phyloP scores from a whole-genome alignment of 2,113 vertebrate genomes.

The Pelobates fuscus region DNA sequence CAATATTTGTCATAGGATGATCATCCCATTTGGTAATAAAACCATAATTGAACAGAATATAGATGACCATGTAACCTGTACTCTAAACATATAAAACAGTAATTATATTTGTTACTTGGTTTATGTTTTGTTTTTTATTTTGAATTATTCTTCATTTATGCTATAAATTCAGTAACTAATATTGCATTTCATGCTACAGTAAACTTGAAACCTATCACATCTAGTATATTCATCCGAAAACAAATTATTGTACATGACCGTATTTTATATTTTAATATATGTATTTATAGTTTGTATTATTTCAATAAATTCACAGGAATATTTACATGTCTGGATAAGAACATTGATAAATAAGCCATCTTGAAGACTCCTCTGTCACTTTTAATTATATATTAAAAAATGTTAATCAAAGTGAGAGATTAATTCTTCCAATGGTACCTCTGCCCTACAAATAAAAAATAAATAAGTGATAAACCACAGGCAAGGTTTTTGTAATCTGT shows the following conservation, averaged over 20 bases:
- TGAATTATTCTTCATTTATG: neutral
- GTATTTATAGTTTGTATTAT: neutral
- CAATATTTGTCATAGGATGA: too few relatives aligned
- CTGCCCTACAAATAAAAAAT: conserved; percentile 20
- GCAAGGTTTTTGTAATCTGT: conserved; percentile 42
- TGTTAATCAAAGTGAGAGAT: conserved; percentile 34
- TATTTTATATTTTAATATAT: neutral
- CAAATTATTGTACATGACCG: neutral
- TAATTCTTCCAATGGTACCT: conserved; percentile 33
- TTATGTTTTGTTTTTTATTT: neutral
- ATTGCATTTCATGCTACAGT: neutral
- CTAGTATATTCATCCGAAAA: neutral
- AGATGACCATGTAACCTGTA: too few relatives aligned
- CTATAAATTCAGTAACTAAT: too few relatives aligned
- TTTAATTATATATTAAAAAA: conserved; percentile 25
- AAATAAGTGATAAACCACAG: conserved; percentile 38
- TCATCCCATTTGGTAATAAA: too few relatives aligned
- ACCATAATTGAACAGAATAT: too few relatives aligned
- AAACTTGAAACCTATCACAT: neutral
- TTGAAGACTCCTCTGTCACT: conserved; percentile 7
- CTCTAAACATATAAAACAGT: too few relatives aligned
- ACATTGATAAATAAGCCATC: neutral
- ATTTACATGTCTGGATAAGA: neutral
- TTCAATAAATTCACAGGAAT: neutral
- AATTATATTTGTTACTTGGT: too few relatives aligned